Base-by-base conservation (phyloP, 1,140 invertebrate species). In the Panulirus ornatus region DNA sequence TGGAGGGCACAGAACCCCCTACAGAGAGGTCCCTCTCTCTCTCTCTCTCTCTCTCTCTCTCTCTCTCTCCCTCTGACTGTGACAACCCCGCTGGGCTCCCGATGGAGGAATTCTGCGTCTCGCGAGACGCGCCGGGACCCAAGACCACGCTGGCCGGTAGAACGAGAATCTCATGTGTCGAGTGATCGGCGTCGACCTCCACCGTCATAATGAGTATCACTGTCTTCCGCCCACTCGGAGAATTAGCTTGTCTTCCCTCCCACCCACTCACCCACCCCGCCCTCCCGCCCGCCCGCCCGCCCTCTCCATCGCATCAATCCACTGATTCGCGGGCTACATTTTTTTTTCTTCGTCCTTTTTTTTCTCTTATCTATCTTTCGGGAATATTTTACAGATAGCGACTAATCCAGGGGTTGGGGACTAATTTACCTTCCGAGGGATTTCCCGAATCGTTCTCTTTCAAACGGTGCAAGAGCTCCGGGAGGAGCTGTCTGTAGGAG, bases 151-250 rank as follows among this genome's bases (percentile, higher is more conserved):
- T 63, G 16, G 3, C 76, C 11, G 76, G n/a, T 6, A 58, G n/a
- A 14, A 36, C 42, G 47, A n/a, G 38, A 19, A 81, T 38, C 30
- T 22, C 36, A 19, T 34, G 27, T 81, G 36, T 0, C 27, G 16
- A 58, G 5, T 81, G 78, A 81, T 58, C 27, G 58, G 58, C 58
- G 47, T 81, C 47, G 36, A 38, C 78, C n/a, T 36, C 58, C 16
- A 8, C 58, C 8, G 78, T 34, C 16, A 22, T 81, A 47, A 81
- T 36, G 47, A 14, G 19, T 81, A 30, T 22, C 47, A 79, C 38
- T 81, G 51, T 81, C 58, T 81, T 54, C 2, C 78, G 9, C 30
- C 36, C 78, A 81, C 42, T 30, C 16, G 27, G 36, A 36, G 78
- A 81, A 81, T 81, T 54, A 81, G 51, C 51, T 38, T 51, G 40